phyloP scores from a whole-genome alignment of 2,888 invertebrate genomes.

The Eristalinus sepulchralis region DNA sequence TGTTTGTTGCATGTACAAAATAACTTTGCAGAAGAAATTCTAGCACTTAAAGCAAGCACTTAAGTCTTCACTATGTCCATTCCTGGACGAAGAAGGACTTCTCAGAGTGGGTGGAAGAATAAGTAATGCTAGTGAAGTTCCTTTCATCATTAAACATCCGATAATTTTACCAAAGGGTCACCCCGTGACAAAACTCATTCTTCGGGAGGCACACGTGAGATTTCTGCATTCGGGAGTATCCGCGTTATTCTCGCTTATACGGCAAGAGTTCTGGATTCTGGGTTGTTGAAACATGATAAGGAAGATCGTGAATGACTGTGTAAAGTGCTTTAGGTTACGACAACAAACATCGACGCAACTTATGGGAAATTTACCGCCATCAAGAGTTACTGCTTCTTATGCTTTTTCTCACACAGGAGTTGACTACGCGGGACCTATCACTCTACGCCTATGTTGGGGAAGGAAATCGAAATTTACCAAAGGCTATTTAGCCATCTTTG shows the following conservation, averaged over 20 bases:
- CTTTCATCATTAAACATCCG: no score
- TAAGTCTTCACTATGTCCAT: neutral
- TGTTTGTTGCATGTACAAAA: neutral
- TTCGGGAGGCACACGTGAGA: no score
- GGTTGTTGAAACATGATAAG: constrained; percentile 38
- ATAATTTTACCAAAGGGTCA: no score
- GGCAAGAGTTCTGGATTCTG: constrained; percentile 55
- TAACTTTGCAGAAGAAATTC: neutral
- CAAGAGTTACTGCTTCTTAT: constrained; percentile 8
- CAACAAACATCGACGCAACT: constrained; percentile 24
- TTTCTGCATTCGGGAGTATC: constrained; percentile 30
- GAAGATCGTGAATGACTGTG: constrained; percentile 33
- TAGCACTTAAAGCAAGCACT: neutral
- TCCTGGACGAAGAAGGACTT: neutral
- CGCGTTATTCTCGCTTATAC: neutral
- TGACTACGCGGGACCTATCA: constrained; percentile 46
- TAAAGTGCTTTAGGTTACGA: constrained; percentile 42
- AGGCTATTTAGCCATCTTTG: constrained; percentile 50
- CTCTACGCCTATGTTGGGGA: constrained; percentile 22
- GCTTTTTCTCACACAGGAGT: no score
- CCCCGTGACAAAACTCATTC: no score
- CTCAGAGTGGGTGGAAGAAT: no score
- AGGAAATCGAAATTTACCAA: constrained; percentile 30
- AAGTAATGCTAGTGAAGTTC: no score
- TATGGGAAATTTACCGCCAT: constrained; percentile 35